Evolutionary conservation across 2,113 vertebrate genomes (phyloP), one percentile per base, ranked within the genome.

Genomic region (Pavo muticus): DNA sequence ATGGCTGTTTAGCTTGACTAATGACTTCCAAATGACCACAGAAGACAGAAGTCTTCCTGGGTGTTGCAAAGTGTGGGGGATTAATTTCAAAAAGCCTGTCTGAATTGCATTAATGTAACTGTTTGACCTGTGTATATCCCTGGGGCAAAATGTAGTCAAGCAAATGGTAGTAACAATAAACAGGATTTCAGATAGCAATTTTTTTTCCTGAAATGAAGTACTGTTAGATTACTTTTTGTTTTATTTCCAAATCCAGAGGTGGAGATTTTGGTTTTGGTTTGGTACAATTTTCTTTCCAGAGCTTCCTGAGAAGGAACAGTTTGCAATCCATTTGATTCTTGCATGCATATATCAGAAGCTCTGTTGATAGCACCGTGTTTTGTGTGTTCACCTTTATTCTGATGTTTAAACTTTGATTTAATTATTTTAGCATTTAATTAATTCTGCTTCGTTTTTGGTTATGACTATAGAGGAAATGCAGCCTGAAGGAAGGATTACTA

Each of bases 51-150:
- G 40, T 93, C 92, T 92, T 91, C 74, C 81, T 90, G 63, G 81
- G 96, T 97, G 91, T 96, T 71, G 59, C 57, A 40, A 93, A 94
- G 65, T 77, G 73, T 29, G 50, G 3, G 67, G 45, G 85, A 93
- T 97, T 96, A 92, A 95, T 96, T 96, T 95, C 93, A 92, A 94
- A 88, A 93, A 93, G 76, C 96, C 96, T 97, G 42, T 76, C 91
- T 97, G 95, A 97, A 96, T 95, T 87, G 84, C 81, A 92, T 93
- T 97, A 97, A 98, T 97, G 92, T 96, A 97, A 96, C 97, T 96
- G 89, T 96, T 97, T 96, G 89, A 98, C 97, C 96, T 97, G 87
- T 92, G 67, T 67, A 48, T 69, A 72, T 86, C 87, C 75, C 71
- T 29, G 7, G 88, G 95, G 96, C 54, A 93, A 97, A 87, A 93